Base-by-base conservation (phyloP, 2,113 vertebrate genomes). In the Hippocampus zosterae region DNA sequence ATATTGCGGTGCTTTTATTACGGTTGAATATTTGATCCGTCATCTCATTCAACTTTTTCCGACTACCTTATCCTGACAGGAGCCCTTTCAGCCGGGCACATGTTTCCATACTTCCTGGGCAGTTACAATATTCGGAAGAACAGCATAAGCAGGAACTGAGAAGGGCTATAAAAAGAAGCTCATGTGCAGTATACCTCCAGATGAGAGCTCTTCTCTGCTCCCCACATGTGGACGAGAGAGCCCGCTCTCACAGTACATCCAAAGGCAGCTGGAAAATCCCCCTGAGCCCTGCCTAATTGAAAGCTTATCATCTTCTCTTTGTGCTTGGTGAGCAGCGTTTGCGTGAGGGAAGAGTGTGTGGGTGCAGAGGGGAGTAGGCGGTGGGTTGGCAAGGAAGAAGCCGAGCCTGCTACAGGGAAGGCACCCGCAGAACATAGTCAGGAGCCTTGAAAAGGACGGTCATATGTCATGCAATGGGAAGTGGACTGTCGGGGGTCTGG, bases 241-340 rank as follows among this genome's bases (percentile, higher is more conserved):
- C 65, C 67, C 62, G 67, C 63, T 83, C 84, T 88, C 85, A 73
- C 83, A 77, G 84, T 81, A 83, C 86, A 80, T 87, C 87, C 82
- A 86, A 88, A 89, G 88, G 86, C 85, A 88, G 86, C 82, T 84
- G 88, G 87, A 89, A 88, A 83, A 88, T 88, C 86, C 90, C 90
- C 87, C 55, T 77, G 88, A 89, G 88, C 88, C 71, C 1, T 19
- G 41, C 59, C 85, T 91, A 90, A 91, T 91, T 90, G 88, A 90
- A 91, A 89, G 87, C 90, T 90, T 91, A 88, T 88, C 87, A 85
- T 89, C 81, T 86, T 89, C 73, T 83, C 87, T 88, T 86, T 90
- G 83, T 83, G 87, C 84, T 86, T 84, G 83, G 75, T 87, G 86
- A 77, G 78, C 68, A 57, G 73, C 63, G 67, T 57, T 57, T 15